Evolutionary conservation across 2,888 invertebrate species (phyloP).

Genomic region (Habroteleia sp.): DNA sequence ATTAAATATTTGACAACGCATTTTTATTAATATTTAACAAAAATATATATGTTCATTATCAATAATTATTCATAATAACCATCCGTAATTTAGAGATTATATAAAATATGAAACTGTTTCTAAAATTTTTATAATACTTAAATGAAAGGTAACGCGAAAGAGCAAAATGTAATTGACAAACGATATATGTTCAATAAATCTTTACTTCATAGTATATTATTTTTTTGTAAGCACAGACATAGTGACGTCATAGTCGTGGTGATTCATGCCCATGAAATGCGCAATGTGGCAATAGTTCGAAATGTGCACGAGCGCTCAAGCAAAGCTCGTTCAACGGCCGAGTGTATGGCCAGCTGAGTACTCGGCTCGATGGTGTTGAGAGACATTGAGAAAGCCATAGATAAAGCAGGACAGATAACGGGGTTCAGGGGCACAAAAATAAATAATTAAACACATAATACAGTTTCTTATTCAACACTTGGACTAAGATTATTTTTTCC

Average conservation of each 20-base stretch:
- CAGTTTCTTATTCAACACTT: slow-evolving; percentile 33
- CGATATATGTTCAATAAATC: no score
- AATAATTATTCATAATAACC: no score
- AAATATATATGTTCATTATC: no score
- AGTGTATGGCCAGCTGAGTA: slow-evolving; percentile 40
- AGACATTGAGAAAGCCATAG: slow-evolving; percentile 47
- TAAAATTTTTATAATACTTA: no score
- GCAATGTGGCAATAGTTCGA: slow-evolving; percentile 74
- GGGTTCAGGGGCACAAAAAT: slow-evolving; percentile 60
- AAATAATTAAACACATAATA: slow-evolving; percentile 52
- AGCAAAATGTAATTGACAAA: no score
- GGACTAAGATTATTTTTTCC: slow-evolving; percentile 31
- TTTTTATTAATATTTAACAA: no score
- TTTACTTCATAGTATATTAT: no score
- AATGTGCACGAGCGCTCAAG: slow-evolving; percentile 59
- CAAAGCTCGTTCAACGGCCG: slow-evolving; percentile 64
- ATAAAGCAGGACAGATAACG: slow-evolving; percentile 58
- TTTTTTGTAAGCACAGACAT: slow-evolving; percentile 54
- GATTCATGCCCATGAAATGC: slow-evolving; percentile 75
- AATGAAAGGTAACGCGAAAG: no score
- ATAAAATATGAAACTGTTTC: no score
- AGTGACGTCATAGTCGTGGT: slow-evolving; percentile 71
- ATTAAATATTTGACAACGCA: no score
- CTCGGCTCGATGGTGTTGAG: slow-evolving; percentile 47
- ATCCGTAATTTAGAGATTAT: no score